Conservation (phyloP, 2,888 invertebrate species). For the Eupithecia tripunctaria region DNA sequence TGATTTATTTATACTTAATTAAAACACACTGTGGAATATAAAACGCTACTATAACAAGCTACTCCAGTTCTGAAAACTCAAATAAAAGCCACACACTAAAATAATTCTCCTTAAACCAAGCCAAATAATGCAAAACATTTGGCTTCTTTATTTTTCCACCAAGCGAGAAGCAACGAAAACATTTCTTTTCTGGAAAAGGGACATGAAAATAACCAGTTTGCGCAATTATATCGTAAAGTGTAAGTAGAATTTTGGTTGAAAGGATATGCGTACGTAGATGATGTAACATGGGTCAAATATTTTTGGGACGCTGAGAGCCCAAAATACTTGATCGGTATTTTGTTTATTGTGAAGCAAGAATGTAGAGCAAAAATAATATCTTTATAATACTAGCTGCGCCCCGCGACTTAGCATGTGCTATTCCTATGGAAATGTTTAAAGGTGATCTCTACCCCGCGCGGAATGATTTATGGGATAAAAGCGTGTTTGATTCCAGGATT, state of each 20-base stretch:
- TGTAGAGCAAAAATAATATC: not conserved
- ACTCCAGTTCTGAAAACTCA: not conserved
- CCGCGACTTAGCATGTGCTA: too few relatives aligned
- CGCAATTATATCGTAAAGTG: not conserved
- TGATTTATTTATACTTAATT: slow-evolving; percentile 1
- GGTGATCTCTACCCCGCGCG: too few relatives aligned
- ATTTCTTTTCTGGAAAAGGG: not conserved
- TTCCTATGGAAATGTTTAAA: too few relatives aligned
- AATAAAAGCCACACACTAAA: not conserved
- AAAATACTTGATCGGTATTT: not conserved
- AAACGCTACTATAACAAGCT: not conserved
- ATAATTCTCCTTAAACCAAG: not conserved
- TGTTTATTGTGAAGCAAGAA: not conserved
- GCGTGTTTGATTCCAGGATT: too few relatives aligned
- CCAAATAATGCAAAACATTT: slow-evolving; percentile 2
- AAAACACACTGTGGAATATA: not conserved
- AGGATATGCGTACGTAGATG: not conserved
- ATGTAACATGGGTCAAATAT: not conserved
- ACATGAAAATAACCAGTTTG: not conserved
- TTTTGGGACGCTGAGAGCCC: not conserved
- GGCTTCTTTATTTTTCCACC: not conserved
- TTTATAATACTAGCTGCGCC: too few relatives aligned
- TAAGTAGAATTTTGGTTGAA: not conserved
- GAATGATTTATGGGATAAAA: too few relatives aligned
- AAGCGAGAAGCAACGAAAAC: not conserved